Evolutionary conservation across 2,113 vertebrate genomes (phyloP), one percentile per base, ranked within the genome.

Genomic region (Laticauda colubrina): DNA sequence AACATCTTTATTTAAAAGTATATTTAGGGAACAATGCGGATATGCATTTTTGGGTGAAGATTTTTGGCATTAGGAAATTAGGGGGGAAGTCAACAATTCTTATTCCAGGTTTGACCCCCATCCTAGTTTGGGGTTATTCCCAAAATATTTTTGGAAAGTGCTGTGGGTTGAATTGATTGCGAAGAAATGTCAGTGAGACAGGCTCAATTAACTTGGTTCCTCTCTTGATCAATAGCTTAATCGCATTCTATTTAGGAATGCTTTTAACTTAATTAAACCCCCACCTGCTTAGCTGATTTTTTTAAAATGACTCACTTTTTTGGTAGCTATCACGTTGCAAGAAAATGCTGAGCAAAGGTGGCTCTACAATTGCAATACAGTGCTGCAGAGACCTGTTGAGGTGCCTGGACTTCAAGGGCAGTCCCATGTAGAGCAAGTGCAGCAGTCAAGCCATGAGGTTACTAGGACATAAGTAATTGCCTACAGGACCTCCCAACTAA

Each of bases 171-270:
- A 96, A 97, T 96, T 94, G 97, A 96, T 96, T 95, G 95, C 91
- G 61, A 94, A 93, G 88, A 95, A 97, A 96, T 96, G 96, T 96
- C 96, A 96, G 93, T 95, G 96, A 96, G 96, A 94, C 96, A 96
- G 95, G 95, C 93, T 94, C 93, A 96, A 97, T 97, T 97, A 97
- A 95, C 95, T 95, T 93, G 92, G 94, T 93, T 95, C 91, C 95
- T 94, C 96, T 96, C 94, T 92, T 95, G 94, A 97, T 97, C 96
- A 96, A 97, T 97, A 95, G 34, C 89, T 90, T 97, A 97, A 97
- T 96, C 96, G 95, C 85, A 92, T 95, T 94, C 93, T 95, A 93
- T 96, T 96, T 97, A 96, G 95, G 95, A 94, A 94, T 93, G 95
- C 92, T 93, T 94, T 95, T 97, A 95, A 96, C 96, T 96, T 96